Conservation (phyloP, 2,113 vertebrate genomes). For the Chionomys nivalis region DNA sequence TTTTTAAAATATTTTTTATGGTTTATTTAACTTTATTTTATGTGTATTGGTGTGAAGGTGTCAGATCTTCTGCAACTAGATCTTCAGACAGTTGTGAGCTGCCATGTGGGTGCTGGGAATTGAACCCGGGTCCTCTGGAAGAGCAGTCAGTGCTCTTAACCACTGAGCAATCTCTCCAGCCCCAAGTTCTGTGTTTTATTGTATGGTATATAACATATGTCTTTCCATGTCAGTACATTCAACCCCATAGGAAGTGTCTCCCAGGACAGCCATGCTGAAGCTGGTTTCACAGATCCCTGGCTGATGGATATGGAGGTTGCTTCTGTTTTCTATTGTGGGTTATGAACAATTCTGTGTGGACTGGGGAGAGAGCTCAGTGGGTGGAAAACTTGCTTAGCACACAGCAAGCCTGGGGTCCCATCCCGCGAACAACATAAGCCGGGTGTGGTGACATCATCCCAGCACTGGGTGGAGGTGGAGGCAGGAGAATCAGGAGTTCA, state of each 20-base stretch:
- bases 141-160: too few species aligned
- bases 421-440: not conserved
- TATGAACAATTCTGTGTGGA: not conserved
- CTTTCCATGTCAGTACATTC: accelerated
- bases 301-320: not conserved
- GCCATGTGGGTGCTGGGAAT: too few species aligned
- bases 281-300: not conserved
- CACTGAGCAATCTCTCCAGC: too few species aligned
- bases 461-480: not conserved
- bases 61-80: too few species aligned
- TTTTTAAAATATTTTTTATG: too few species aligned
- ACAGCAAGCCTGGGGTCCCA: too few species aligned
- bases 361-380: not conserved
- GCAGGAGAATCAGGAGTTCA: not conserved
- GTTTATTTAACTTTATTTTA: too few species aligned
- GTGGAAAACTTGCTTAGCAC: not conserved
- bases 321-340: not conserved
- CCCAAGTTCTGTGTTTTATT: not conserved
- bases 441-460: not conserved
- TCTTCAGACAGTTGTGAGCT: too few species aligned
- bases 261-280: accelerated
- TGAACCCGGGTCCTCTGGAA: too few species aligned
- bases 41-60: too few species aligned
- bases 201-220: accelerated
- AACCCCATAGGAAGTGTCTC: not conserved